Conservation (phyloP, 2,797 vertebrate genomes). For the Megaceryle alcyon region DNA sequence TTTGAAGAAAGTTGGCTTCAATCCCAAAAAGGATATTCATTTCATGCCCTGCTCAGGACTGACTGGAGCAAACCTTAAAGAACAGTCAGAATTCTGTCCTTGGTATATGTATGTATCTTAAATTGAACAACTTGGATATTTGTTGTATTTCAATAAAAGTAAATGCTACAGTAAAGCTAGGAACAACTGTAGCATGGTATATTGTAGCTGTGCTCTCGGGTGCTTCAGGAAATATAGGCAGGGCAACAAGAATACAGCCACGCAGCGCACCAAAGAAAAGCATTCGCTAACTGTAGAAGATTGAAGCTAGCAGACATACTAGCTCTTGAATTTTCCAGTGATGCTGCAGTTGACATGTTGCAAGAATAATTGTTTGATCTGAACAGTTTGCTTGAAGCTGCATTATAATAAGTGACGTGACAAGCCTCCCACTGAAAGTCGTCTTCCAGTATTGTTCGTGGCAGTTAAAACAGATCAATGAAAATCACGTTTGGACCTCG, state of each 20-base stretch:
- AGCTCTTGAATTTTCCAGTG: not conserved
- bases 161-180: not conserved
- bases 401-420: not conserved
- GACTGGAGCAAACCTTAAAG: conserved; percentile 96
- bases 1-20: conserved; percentile 98
- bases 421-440: not conserved
- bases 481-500: not conserved
- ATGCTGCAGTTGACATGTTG: not conserved
- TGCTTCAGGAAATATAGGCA: not conserved
- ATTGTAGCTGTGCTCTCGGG: not conserved
- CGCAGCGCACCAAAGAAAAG: not conserved
- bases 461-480: not conserved
- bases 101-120: conserved; percentile 92
- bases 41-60: conserved; percentile 99
- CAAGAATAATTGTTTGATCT: not conserved
- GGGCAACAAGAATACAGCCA: not conserved
- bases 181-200: not conserved
- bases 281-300: not conserved
- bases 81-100: conserved; percentile 90
- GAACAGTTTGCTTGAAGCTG: not conserved
- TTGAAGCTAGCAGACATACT: not conserved
- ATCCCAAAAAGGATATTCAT: conserved; percentile 97
- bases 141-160: not conserved
- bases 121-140: not conserved
- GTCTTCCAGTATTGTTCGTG: not conserved